These are phyloP conservation scores for Montipora capitata DNA, from an alignment of 92 coral and sea anemone genomes.

Conservation along the genomic window DNA sequence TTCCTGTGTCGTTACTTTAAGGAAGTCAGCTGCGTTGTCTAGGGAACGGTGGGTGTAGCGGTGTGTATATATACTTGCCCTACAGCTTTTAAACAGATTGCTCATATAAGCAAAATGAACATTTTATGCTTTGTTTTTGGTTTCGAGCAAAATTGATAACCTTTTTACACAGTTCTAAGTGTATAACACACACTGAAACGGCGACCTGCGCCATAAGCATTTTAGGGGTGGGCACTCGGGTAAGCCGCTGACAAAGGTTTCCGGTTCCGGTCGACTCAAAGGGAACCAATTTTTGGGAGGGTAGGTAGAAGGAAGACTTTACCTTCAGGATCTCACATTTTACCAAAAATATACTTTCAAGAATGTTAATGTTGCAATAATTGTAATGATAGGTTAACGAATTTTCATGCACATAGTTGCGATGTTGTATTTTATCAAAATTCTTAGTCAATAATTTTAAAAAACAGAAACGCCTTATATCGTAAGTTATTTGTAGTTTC, in stretches of 20 bases:
- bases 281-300: not conserved
- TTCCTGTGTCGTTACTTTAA: not conserved
- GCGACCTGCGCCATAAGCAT: no score
- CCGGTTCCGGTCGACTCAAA: not conserved
- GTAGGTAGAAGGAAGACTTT: constrained; percentile 16
- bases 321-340: constrained; percentile 5
- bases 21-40: no score
- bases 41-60: no score
- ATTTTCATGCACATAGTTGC: constrained; percentile 35
- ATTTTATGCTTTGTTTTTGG: no score
- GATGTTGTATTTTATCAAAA: constrained; percentile 47
- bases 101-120: no score
- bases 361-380: constrained; percentile 24
- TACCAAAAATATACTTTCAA: constrained; percentile 11
- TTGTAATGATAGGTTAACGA: constrained; percentile 31
- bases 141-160: no score
- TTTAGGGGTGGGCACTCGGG: no score
- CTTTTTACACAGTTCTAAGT: no score
- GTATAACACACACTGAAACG: no score
- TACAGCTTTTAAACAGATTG: no score
- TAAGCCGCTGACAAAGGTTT: not conserved
- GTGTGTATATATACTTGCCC: no score
- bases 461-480: constrained; percentile 6
- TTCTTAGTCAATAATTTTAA: constrained; percentile 36
- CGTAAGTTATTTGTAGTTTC: constrained; percentile 45